phyloP scores from a whole-genome alignment of 2,888 invertebrate species.

The Apotomis turbidana region DNA sequence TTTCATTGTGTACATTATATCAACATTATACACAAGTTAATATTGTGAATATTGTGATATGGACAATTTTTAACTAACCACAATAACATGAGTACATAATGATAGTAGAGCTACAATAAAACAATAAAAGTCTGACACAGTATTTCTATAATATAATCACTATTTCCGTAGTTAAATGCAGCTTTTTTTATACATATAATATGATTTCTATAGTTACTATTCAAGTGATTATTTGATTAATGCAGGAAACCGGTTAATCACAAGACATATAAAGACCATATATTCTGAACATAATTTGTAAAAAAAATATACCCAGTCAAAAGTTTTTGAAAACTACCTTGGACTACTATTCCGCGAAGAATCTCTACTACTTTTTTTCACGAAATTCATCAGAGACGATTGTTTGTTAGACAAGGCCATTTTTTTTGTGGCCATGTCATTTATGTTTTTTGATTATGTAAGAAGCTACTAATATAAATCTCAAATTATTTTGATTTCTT shows the following conservation, averaged over 20 bases:
- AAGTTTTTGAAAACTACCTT: slow-evolving; percentile 41
- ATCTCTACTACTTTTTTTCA: slow-evolving; percentile 56
- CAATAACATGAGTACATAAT: not conserved
- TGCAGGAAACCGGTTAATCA: no score
- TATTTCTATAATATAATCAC: not conserved
- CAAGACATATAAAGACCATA: no score
- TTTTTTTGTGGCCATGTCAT: slow-evolving; percentile 55
- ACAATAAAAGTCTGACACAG: no score
- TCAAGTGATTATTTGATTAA: no score
- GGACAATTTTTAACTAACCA: slow-evolving; percentile 19
- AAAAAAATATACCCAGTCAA: no score
- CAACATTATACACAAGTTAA: no score
- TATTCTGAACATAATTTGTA: no score
- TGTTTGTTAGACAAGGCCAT: slow-evolving; percentile 51
- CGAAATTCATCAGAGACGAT: slow-evolving; percentile 61
- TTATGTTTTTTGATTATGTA: not conserved
- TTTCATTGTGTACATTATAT: no score
- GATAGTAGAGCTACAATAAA: no score
- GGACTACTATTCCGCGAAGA: slow-evolving; percentile 51
- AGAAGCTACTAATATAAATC: not conserved
- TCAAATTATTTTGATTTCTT: not conserved
- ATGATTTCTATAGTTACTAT: no score
- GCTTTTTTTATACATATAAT: no score
- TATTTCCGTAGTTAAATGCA: not conserved
- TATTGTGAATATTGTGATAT: no score